Evolutionary conservation across 2,888 invertebrate genomes (phyloP).

Genomic region (Epinotia brunnichana): DNA sequence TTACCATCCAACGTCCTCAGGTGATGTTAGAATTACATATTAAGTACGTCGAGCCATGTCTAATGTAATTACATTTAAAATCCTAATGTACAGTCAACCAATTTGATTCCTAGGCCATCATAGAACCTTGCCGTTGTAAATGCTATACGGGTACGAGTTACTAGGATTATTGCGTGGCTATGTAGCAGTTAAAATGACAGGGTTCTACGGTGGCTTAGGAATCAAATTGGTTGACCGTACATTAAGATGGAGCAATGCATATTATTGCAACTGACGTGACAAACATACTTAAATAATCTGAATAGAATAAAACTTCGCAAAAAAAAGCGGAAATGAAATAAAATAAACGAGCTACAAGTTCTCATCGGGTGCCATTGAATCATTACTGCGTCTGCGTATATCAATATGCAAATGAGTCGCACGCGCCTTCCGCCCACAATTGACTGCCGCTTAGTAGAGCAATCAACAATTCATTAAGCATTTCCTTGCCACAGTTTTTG

Average conservation of each 20-base stretch:
- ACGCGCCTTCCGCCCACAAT: slow-evolving; percentile 17
- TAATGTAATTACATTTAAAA: background rate
- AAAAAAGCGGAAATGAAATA: background rate
- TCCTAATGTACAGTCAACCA: no score
- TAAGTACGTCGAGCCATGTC: background rate
- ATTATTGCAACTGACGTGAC: background rate
- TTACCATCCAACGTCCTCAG: no score
- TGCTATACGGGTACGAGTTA: no score
- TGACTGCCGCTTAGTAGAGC: slow-evolving; percentile 11
- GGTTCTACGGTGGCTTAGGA: no score
- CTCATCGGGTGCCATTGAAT: background rate
- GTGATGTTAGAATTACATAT: background rate
- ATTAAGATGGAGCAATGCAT: background rate
- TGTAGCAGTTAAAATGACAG: no score
- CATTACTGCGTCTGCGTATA: background rate
- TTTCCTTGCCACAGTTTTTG: slow-evolving; percentile 24
- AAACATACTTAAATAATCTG: background rate
- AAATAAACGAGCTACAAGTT: background rate
- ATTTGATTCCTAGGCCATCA: no score
- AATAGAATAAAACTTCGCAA: background rate
- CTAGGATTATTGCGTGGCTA: no score
- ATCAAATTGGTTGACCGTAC: no score
- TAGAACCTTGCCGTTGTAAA: no score
- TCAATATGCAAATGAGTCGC: slow-evolving; percentile 31
- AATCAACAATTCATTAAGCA: slow-evolving; percentile 25